phyloP scores from a whole-genome alignment of 1,140 invertebrate species.

The Chlorops oryzae region DNA sequence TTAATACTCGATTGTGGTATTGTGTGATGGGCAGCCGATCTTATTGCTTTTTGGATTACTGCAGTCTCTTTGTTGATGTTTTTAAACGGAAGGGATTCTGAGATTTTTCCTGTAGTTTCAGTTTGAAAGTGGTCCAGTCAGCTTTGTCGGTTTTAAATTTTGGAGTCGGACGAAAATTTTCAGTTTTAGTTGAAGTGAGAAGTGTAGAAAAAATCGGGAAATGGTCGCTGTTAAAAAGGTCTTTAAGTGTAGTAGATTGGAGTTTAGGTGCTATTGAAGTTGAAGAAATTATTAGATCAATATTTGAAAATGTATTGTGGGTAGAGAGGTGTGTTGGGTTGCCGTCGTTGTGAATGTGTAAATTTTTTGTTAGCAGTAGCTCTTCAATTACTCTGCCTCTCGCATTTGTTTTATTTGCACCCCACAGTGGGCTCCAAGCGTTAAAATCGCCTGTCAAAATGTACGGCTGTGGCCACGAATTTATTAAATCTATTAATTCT shows the following conservation, averaged over 20 bases:
- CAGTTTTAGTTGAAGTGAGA: too few species aligned
- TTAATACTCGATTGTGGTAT: constrained; percentile 5
- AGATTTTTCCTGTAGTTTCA: not conserved
- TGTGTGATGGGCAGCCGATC: not conserved
- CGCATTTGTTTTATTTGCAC: not conserved
- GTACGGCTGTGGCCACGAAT: not conserved
- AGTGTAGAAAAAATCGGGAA: not conserved
- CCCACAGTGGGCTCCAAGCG: not conserved
- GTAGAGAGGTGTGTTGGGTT: not conserved
- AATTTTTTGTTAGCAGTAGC: not conserved
- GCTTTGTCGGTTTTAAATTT: not conserved
- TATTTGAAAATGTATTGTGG: not conserved
- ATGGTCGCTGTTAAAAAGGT: constrained; percentile 1
- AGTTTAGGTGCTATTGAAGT: not conserved
- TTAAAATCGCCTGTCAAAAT: not conserved
- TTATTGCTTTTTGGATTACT: not conserved
- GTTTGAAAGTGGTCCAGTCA: constrained; percentile 1
- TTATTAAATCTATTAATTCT: not conserved
- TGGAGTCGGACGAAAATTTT: too few species aligned
- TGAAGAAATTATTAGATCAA: not conserved
- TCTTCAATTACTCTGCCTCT: not conserved
- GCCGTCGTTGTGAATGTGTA: not conserved
- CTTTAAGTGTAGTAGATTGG: not conserved
- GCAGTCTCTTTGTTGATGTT: constrained; percentile 6
- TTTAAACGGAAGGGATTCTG: not conserved